Base-by-base conservation (phyloP, 2,888 invertebrate genomes). In the Cantharis rufa region DNA sequence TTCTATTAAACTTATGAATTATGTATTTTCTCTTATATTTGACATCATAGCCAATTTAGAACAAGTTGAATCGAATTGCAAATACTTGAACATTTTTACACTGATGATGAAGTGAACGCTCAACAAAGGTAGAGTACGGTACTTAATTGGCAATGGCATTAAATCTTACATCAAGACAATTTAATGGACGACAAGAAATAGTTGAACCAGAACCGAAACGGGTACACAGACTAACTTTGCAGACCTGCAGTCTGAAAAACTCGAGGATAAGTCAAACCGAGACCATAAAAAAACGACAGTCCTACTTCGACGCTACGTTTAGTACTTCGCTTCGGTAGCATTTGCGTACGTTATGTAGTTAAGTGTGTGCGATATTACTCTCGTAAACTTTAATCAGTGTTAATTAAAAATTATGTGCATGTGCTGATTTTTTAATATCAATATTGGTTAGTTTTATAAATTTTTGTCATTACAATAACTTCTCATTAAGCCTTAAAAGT, bases 241-340 rank as follows among this genome's bases (percentile, higher is more conserved):
- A 72, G 76, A 72, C 76, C 64, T 76, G 76, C 76, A 76, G 76
- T 76, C 76, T 76, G 72, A 62, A 66, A 66, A 66, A 66, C 64
- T 66, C 18, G 64, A 66, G 64, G 64, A 66, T 66, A 66, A 70
- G 21, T 70, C 48, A 32, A 32, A 28, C 16, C 27, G 28, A 27
- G 16, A 48, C 48, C 48, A 48, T 48, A 48, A 69, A 27, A 70
- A 18, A 61, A 62, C 62, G 28, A 18, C 74, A 74, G 74, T 74
- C 62, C 62, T 70, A 70, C 69, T 74, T 74, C 27, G 62, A 74
- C 74, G 69, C 61, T 70, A 16, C 21, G 64, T 66, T 21, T 66
- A 66, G 64, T 66, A 66, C 64, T 66, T 24, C 64, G 18, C 64
- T 66, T 24, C 64, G 18, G 64, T 66, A 24, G 64, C 64, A 66